Conservation (phyloP, 2,113 vertebrate genomes). For the Chrysemys picta region DNA sequence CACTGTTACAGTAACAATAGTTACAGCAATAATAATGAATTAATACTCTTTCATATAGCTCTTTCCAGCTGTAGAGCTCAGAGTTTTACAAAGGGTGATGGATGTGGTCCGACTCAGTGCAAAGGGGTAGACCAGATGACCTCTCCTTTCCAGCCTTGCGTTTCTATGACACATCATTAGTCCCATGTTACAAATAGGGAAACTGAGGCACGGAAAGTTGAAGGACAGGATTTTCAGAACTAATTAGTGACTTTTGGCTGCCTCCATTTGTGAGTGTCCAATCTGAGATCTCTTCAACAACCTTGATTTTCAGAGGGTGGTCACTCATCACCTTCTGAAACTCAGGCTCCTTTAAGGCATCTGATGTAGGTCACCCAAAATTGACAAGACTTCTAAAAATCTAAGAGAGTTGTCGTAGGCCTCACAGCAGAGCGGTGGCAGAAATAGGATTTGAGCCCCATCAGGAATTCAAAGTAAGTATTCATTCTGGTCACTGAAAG, state of each 20-base stretch:
- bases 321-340: background rate
- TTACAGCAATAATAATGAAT: background rate
- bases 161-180: background rate
- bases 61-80: background rate
- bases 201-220: background rate
- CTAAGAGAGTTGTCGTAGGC: background rate
- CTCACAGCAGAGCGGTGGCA: background rate
- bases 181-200: background rate
- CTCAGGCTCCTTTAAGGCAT: background rate
- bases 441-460: background rate
- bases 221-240: background rate
- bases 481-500: background rate
- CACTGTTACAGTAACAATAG: conserved; percentile 17
- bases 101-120: background rate
- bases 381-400: background rate
- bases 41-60: background rate
- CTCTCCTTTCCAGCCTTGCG: background rate
- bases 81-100: background rate
- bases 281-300: background rate
- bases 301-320: background rate
- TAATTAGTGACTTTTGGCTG: background rate
- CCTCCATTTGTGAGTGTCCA: background rate
- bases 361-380: background rate
- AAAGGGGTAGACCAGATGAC: background rate
- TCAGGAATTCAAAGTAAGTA: background rate